A percentile compares a stretch with the other conserved stretches of the same genome.
Evolutionary conservation across 2,797 vertebrate genomes (phyloP).

Genomic region (Pitangus sulphuratus): DNA sequence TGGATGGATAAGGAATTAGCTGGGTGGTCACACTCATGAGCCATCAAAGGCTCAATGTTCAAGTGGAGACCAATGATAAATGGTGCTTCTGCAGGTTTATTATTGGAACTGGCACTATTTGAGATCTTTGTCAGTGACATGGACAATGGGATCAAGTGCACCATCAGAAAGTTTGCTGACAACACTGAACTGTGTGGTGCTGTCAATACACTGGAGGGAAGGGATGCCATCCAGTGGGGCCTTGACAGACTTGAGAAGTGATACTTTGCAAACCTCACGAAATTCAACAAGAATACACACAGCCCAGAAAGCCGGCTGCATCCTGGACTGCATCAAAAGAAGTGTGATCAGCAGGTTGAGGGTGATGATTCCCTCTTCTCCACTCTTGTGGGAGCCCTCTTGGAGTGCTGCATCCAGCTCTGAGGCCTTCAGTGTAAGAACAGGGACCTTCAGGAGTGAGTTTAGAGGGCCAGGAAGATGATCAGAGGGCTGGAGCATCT

Average conservation of each 20-base stretch:
- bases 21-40: neutral
- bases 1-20: neutral
- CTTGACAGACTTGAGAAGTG: neutral
- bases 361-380: neutral
- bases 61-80: neutral
- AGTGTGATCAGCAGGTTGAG: accelerated
- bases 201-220: neutral
- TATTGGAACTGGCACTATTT: neutral
- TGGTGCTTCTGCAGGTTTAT: neutral
- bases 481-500: neutral
- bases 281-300: neutral
- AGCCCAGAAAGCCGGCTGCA: neutral
- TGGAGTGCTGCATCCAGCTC: neutral
- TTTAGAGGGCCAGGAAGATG: neutral
- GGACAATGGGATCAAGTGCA: neutral
- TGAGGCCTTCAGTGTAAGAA: neutral
- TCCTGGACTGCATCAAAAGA: neutral
- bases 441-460: neutral
- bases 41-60: neutral
- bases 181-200: neutral
- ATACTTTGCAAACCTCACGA: accelerated
- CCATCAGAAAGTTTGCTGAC: neutral
- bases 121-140: neutral
- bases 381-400: neutral
- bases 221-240: neutral